phyloP scores from a whole-genome alignment of 2,113 vertebrate genomes.

The Ciconia maguari region DNA sequence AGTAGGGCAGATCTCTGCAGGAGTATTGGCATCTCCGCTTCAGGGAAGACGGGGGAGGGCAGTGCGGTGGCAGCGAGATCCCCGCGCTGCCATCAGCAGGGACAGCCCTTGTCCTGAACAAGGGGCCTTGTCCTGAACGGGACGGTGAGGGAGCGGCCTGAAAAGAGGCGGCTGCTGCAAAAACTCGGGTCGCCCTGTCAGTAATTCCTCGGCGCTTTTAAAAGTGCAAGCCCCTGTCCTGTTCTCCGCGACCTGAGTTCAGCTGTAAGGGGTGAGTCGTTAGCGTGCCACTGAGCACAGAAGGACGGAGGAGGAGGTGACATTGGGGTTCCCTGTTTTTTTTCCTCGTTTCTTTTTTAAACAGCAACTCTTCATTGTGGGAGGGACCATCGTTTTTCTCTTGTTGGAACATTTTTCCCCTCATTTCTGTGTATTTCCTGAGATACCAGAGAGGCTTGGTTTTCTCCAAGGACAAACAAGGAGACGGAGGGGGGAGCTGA shows the following conservation, averaged over 20 bases:
- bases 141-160: neutral
- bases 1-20: constrained; percentile 44
- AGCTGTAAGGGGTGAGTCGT: neutral
- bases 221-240: neutral
- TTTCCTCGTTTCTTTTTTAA: neutral
- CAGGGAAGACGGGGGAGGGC: neutral
- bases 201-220: neutral
- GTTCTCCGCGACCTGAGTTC: neutral
- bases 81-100: neutral
- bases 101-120: neutral
- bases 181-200: neutral
- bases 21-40: neutral
- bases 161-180: neutral
- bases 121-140: neutral
- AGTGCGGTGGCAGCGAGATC: neutral
- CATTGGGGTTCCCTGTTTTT: neutral
- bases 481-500: neutral
- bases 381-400: neutral
- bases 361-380: neutral
- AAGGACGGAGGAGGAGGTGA: neutral
- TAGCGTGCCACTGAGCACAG: neutral
- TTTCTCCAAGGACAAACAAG: neutral
- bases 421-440: neutral
- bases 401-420: neutral
- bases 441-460: neutral